Evolutionary conservation across 2,888 invertebrate species (phyloP), one percentile per base, ranked within the genome.

Genomic region (Hypomecis atomaria): DNA sequence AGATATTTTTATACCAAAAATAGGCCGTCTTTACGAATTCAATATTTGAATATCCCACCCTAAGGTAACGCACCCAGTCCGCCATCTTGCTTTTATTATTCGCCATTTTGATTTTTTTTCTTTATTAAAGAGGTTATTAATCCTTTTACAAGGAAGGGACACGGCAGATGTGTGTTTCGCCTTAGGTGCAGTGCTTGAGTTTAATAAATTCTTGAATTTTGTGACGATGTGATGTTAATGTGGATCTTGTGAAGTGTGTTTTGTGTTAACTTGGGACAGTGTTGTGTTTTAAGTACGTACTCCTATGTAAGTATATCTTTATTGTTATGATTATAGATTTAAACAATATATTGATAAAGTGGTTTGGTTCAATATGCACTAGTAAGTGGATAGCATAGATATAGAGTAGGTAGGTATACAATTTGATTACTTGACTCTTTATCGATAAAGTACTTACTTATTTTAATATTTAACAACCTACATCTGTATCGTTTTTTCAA

Each of bases 51-150:
- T 70, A 69, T 58, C 56, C 59, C 70, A 61, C 70, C 72, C 69
- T 66, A 67, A 50, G 59, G 66, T 67, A 67, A 68, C 38, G 66
- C 90, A 90, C 90, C 90, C 88, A 87, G 65, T 66, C 84, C 78
- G 88, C 90, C 90, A 91, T 90, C 78, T 90, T 89, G 83, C 62
- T 75, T 78, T 82, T 76, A 79, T 84, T 82, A 82, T 85, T 79
- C 84, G 85, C 85, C 85, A 85, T 87, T 74, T 87, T 85, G 80
- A 83, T 85, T 87, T 83, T 82, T 83, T 85, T 87, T 52, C 13
- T 85, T 83, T 85, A 83, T 83, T 78, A 85, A 85, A 84, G 83
- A 83, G 74, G 75, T 79, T 83, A 85, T 83, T 88, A 88, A 85
- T 83, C 78, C 79, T 73, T 81, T 79, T 79, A 77, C 77, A 78